Evolutionary conservation across 2,888 invertebrate genomes (phyloP).

Genomic region (Calameuta idolon): DNA sequence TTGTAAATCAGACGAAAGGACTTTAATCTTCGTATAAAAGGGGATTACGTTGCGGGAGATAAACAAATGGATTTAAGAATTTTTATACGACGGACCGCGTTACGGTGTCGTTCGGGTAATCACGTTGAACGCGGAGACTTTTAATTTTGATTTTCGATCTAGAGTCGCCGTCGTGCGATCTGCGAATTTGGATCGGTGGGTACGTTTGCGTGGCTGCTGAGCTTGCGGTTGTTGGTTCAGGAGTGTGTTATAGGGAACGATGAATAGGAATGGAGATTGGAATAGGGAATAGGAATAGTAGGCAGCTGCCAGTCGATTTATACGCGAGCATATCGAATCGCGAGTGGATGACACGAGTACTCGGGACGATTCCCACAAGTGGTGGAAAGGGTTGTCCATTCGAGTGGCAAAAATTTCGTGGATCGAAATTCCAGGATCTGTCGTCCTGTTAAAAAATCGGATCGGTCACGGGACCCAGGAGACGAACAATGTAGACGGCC

Average conservation of each 20-base stretch:
- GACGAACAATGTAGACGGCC: constrained; percentile 47
- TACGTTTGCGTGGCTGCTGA: background rate
- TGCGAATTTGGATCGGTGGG: background rate
- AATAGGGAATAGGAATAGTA: background rate
- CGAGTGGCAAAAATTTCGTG: constrained; percentile 12
- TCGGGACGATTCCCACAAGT: constrained; percentile 37
- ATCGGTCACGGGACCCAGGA: constrained; percentile 64
- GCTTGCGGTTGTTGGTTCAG: background rate
- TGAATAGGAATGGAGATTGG: background rate
- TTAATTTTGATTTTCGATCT: background rate
- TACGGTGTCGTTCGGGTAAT: background rate
- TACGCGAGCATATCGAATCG: constrained; percentile 36
- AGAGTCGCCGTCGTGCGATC: background rate
- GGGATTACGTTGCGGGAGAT: constrained; percentile 35
- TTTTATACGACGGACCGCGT: background rate
- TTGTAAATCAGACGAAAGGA: constrained; percentile 48
- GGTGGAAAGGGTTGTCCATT: constrained; percentile 6
- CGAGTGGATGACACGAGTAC: background rate
- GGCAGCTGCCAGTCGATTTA: constrained; percentile 9
- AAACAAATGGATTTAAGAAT: background rate
- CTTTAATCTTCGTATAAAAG: constrained; percentile 53
- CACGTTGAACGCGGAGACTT: background rate
- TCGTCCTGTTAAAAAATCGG: constrained; percentile 63
- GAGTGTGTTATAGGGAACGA: background rate
- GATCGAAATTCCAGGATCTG: constrained; percentile 15